Evolutionary conservation across 2,797 vertebrate genomes (phyloP), one percentile per base, ranked within the genome.

Genomic region (Enteromius radiatus): DNA sequence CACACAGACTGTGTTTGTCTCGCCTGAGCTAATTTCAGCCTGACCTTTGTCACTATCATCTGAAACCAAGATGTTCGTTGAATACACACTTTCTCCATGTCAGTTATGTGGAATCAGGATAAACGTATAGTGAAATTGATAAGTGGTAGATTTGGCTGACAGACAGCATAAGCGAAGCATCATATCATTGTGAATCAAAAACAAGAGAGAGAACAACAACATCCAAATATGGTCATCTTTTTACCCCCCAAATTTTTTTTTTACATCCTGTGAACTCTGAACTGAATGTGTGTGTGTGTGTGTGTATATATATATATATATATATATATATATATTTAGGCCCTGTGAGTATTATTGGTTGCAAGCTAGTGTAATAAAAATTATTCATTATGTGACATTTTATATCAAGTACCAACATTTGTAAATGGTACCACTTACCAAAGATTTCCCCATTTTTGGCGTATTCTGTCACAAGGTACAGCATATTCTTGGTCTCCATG

Each of bases 401-500:
- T 14, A 15, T 61, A 17, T 63, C 41, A 45, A 23, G 41, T 26
- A 43, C 47, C 49, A 41, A 4, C 36, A 56, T 38, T 36, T 10
- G 31, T 56, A 56, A 36, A 75, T 26, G 12, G n/a, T 1, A 59
- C 14, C 33, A 38, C 98, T 99, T 95, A 99, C 98, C 98, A 0
- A 99, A 99, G 87, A 99, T 99, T 91, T 99, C 98, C 88, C 98
- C 98, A 56, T 97, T 99, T 95, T 98, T 99, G 92, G 98, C 98
- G 89, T 98, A 99, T 91, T 99, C 98, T 5, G 97, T 99, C 92
- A 99, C 98, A 59, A 99, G 95, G 92, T 99, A 99, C 89, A 99
- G 95, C 98, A 99, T 99, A 92, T 96, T 99, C 94, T 99, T 99
- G 82, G 98, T 99, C 93, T 99, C 98, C 97, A 99, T 99, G 91